Percentiles rank a stretch among this genome's conserved stretches.
These are phyloP conservation scores for Cyprinodon diabolis DNA, from an alignment of 2,797 vertebrate species.

Conservation along the genomic window DNA sequence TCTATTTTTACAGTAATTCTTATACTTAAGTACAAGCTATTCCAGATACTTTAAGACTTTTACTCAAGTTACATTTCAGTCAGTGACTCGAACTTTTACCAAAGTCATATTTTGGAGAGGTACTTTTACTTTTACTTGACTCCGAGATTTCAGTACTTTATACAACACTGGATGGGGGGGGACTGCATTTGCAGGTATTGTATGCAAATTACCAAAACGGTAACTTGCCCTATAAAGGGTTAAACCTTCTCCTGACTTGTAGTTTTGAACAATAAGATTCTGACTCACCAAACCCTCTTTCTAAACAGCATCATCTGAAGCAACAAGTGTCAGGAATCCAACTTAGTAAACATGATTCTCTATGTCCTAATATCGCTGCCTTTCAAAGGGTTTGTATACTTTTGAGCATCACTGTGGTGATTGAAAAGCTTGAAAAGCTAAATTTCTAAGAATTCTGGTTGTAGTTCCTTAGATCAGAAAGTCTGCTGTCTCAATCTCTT, in stretches of 20 bases:
- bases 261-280: not conserved
- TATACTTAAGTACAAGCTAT: no score
- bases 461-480: slow-evolving; percentile 3
- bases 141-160: no score
- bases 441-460: slow-evolving; percentile 24
- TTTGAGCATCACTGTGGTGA: not conserved
- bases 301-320: not conserved
- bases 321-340: not conserved
- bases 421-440: not conserved
- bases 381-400: not conserved
- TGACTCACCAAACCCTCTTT: not conserved
- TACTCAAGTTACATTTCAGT: no score
- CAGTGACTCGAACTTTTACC: no score
- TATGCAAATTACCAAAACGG: no score
- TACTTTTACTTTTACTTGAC: no score
- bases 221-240: no score
- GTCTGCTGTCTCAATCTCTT: slow-evolving; percentile 27
- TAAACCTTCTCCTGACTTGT: not conserved
- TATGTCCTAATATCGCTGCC: not conserved
- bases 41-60: no score
- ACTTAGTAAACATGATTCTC: not conserved
- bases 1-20: no score
- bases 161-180: no score
- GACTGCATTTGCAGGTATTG: no score
- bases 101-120: no score